These are phyloP conservation scores for Agrilus mali DNA, from an alignment of 2,888 invertebrate species.

Conservation along the genomic window DNA sequence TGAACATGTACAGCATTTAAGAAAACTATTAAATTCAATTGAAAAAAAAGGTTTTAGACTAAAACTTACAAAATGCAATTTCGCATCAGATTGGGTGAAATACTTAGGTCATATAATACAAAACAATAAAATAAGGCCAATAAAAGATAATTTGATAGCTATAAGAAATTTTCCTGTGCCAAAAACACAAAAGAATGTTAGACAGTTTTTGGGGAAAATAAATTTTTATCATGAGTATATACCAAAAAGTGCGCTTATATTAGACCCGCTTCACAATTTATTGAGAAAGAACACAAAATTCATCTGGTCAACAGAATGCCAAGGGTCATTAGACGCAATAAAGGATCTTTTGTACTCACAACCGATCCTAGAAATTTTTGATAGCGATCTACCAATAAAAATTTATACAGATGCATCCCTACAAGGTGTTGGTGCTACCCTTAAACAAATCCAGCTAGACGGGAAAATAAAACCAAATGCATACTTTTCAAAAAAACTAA, in stretches of 20 bases:
- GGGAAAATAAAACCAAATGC: no score
- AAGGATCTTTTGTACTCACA: constrained; percentile 3
- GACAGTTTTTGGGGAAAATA: constrained; percentile 9
- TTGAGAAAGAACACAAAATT: no score
- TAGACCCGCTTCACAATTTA: no score
- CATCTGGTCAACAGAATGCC: constrained; percentile 4
- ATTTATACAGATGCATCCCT: constrained; percentile 11
- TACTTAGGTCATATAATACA: constrained; percentile 9
- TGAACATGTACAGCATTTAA: no score
- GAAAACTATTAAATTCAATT: constrained; percentile 9
- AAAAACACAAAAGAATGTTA: constrained; percentile 10
- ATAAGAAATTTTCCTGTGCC: constrained; percentile 8
- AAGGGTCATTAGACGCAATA: constrained; percentile 1
- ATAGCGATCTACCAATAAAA: constrained; percentile 3
- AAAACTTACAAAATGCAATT: constrained; percentile 8
- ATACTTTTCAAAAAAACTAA: no score
- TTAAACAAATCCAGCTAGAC: constrained; percentile 11
- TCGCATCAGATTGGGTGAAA: constrained; percentile 6
- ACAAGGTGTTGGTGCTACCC: constrained; percentile 15
- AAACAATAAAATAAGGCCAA: constrained; percentile 7
- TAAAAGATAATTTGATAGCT: constrained; percentile 9
- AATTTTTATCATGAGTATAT: no score
- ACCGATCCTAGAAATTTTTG: constrained; percentile 6
- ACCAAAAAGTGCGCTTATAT: no score
- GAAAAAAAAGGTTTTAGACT: constrained; percentile 9